Base-by-base conservation (phyloP, 2,888 invertebrate species). In the Rapana venosa region DNA sequence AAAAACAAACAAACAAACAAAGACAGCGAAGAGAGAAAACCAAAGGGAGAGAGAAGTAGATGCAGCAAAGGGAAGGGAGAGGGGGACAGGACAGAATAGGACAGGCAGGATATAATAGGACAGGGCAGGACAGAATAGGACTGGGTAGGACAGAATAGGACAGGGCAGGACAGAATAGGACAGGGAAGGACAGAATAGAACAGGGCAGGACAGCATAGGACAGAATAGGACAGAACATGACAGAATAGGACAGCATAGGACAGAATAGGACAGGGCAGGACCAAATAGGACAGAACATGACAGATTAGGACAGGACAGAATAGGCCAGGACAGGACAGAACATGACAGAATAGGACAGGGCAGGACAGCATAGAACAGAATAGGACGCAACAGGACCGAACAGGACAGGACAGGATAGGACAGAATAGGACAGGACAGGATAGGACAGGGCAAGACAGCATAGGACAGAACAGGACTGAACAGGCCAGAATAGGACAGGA, bases 201-300 rank as follows among this genome's bases (percentile, higher is more conserved):
- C 66, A 90, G 58, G 88, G 87, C 90, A 90, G 90, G 90, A 88
- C 88, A 90, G 90, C 26, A n/a, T 58, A 66, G 26, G 66, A 13
- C 6, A 13, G 4, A 13, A 13, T 1, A 13, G 66, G 66, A 66
- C 66, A 6, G 66, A 13, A 26, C 66, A 66, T 4, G 66, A 61
- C 66, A 66, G 66, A 61, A 61, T 13, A 66, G 13, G 66, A 70
- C 66, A 66, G 66, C 2, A 66, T 26, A 13, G 66, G 66, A 66
- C 66, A 66, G 66, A 66, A 26, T 1, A 66, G 13, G 66, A 66
- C 6, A 66, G 26, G 66, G 26, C 6, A 13, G 4, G 26, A 13
- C 6, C n/a, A n/a, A n/a, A n/a, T n/a, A 13, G 66, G 66, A 66
- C 66, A 6, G 66, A 13, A 26, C 66, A 66, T 4, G 66, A 61